Evolutionary conservation across 2,113 vertebrate genomes (phyloP), one percentile per base, ranked within the genome.

Genomic region (Eidolon helvum): DNA sequence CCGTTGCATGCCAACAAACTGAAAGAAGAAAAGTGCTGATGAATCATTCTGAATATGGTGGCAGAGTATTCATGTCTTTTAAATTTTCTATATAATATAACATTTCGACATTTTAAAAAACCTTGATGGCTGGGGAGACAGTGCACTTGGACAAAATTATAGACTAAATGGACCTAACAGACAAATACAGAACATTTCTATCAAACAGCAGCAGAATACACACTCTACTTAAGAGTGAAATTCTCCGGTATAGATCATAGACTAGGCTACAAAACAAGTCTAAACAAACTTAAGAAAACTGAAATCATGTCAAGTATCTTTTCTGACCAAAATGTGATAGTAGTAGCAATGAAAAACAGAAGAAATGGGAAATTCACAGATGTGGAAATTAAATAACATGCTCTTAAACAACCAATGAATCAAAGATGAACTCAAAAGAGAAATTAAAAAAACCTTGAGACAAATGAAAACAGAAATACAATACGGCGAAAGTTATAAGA

Each of bases 11-110:
- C 74, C 48, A 87, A 59, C 55, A 78, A 83, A 45, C 96, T 97
- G 96, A 90, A 94, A 96, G 40, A 35, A 88, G 21, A 96, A 55
- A 96, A 66, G 90, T 28, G 3, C 33, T 50, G 43, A 90, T 93
- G 45, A 94, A 57, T 74, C 11, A 91, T 9, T 57, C 15, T 69
- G 30, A 66, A 55, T 6, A 65, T 38, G 6, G 16, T 26, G 11
- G n/a, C 4, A 66, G 9, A 77, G 0, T 35, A 40, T 50, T 45
- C 68, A 45, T 43, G 50, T 11, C 55, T n/a, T 28, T 59, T 28
- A 14, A 55, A 12, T 21, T 89, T 79, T 89, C 14, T 92, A 30
- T 82, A 40, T 65, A 87, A 35, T 38, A 82, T 24, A 6, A 69
- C 57, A 14, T 69, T 91, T 68, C 80, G 7, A 38, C 21, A 35